Conservation (phyloP, 2,113 vertebrate species). For the Artemisiospiza belli region DNA sequence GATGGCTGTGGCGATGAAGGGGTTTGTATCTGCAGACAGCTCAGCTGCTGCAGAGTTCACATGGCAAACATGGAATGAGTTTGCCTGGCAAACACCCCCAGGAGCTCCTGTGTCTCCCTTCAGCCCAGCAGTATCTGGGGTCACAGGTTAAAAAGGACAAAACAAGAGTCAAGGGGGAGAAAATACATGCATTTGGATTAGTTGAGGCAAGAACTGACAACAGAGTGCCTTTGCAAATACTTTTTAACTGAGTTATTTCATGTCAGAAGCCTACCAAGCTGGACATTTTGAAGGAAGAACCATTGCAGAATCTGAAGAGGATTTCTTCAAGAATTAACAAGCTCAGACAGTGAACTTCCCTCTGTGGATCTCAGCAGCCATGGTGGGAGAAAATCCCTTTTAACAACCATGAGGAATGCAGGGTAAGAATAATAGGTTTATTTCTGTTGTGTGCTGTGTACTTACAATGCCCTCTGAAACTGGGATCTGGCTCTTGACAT, state of each 20-base stretch:
- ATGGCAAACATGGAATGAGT: neutral
- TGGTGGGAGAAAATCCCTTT: neutral
- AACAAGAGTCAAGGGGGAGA: neutral
- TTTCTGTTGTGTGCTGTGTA: neutral
- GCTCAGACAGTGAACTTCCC: conserved; percentile 63
- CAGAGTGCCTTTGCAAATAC: neutral
- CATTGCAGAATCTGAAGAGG: conserved; percentile 67
- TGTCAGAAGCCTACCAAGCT: conserved; percentile 56
- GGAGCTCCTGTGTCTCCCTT: neutral
- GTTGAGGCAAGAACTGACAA: neutral
- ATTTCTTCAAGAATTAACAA: conserved; percentile 72
- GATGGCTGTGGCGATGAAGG: neutral
- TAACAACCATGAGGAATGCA: neutral
- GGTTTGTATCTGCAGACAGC: neutral
- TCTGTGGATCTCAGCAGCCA: neutral
- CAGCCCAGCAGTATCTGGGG: neutral
- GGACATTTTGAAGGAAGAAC: conserved; percentile 60
- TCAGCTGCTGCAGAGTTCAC: neutral
- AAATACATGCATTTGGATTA: neutral
- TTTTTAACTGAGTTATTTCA: neutral
- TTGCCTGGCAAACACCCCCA: neutral
- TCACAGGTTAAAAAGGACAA: neutral
- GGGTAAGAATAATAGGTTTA: neutral
- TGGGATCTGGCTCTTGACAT: neutral
- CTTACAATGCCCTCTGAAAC: neutral